phyloP scores from a whole-genome alignment of 2,888 invertebrate species.

The Mycalesis mineus region DNA sequence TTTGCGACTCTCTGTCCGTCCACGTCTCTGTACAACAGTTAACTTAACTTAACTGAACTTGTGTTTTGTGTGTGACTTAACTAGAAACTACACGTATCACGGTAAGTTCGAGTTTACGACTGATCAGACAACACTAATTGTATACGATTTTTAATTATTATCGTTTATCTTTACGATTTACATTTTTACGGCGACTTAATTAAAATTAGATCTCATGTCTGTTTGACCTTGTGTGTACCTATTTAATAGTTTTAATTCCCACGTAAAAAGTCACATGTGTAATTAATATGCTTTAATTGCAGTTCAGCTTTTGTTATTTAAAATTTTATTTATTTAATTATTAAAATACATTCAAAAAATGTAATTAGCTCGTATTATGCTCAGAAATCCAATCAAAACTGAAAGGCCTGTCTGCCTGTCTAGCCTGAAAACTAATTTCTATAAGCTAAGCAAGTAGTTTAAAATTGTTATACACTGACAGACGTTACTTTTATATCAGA shows the following conservation, averaged over 20 bases:
- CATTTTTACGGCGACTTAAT: not conserved
- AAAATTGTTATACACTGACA: too few relatives aligned
- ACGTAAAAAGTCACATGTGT: constrained; percentile 22
- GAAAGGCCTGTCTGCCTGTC: too few relatives aligned
- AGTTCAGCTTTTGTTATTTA: not conserved
- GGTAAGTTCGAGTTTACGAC: not conserved
- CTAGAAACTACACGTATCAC: not conserved
- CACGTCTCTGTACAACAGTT: constrained; percentile 37
- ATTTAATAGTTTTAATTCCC: constrained; percentile 15
- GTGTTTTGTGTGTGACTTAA: constrained; percentile 24
- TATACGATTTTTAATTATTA: not conserved
- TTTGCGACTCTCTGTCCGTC: constrained; percentile 42
- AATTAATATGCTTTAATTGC: constrained; percentile 10
- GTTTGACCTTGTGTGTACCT: constrained; percentile 13
- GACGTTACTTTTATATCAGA: too few relatives aligned
- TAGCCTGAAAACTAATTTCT: too few relatives aligned
- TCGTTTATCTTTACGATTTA: not conserved
- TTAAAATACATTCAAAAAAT: too few relatives aligned
- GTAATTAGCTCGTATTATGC: too few relatives aligned
- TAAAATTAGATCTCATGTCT: constrained; percentile 5
- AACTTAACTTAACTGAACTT: too few relatives aligned
- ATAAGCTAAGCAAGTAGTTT: too few relatives aligned
- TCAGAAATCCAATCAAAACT: too few relatives aligned
- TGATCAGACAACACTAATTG: not conserved
- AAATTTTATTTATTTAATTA: not conserved